Base-by-base conservation (phyloP, 2,888 invertebrate genomes). In the Mantis religiosa region DNA sequence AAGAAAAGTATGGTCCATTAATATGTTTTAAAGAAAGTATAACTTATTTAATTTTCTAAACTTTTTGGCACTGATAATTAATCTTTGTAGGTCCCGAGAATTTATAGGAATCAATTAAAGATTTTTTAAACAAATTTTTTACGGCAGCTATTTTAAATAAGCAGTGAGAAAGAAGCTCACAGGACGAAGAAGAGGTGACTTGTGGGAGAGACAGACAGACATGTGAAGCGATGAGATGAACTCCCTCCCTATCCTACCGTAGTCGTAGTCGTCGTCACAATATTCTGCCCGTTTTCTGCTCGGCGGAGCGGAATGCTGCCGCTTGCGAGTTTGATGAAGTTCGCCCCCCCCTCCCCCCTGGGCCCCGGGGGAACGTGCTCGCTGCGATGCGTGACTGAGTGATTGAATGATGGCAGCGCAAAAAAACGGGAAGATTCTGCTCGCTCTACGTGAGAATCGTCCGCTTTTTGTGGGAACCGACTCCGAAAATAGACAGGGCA, bases 201-300 rank as follows among this genome's bases (percentile, higher is more conserved):
- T 41, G 34, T 30, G 27, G 82, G 30, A 88, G 81, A 82, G 88
- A 71, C 30, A 28, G 85, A n/a, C 20, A 85, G 47, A 71, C 27
- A 71, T 47, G 85, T 85, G 28, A n/a, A 15, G 28, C n/a, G 84
- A 81, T 28, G 87, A 28, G 82, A 82, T 54, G 82, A 84, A 84
- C 84, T 47, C 82, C 85, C 85, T 88, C 88, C 54, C 54, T 71
- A 15, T 6, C 54, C 54, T 71, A 20, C 54, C 20, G 54, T 71
- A 71, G 41, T 27, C 85, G n/a, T 28, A 88, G 82, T 41, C 82
- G 71, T 82, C 82, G 54, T 84, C 88, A 89, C 89, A 90, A 89
- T 89, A 89, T 90, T 89, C 89, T 83, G 84, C 30, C 88, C 84
- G 89, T 90, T 90, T 90, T 90, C 87, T 85, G 90, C 90, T 90